Evolutionary conservation across 1,140 invertebrate genomes (phyloP).

Genomic region (Samia ricini): DNA sequence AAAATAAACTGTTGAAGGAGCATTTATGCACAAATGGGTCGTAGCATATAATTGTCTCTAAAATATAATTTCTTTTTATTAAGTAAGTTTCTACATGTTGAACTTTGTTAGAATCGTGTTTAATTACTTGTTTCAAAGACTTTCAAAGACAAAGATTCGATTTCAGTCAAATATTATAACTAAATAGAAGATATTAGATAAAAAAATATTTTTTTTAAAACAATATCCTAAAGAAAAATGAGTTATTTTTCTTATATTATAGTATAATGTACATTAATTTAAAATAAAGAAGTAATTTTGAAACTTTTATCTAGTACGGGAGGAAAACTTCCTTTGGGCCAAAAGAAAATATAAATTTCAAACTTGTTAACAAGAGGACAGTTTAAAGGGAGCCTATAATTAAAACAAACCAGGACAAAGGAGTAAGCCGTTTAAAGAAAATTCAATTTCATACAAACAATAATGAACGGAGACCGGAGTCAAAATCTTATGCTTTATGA

Average conservation of each 20-base stretch:
- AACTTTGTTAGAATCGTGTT: conserved; percentile 59
- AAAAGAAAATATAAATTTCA: conserved; percentile 9
- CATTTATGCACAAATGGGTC: conserved; percentile 61
- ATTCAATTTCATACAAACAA: conserved; percentile 38
- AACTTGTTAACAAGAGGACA: conserved; percentile 20
- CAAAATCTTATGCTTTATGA: neutral
- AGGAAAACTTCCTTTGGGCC: neutral
- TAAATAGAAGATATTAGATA: neutral
- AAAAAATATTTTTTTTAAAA: no score
- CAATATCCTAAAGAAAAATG: no score
- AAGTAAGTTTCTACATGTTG: conserved; percentile 57
- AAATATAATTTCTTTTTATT: conserved; percentile 67
- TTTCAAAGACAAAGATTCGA: conserved; percentile 7
- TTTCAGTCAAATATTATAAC: neutral
- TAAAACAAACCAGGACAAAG: conserved; percentile 33
- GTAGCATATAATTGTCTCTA: conserved; percentile 29
- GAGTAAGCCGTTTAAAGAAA: conserved; percentile 35
- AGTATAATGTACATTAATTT: no score
- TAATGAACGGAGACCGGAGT: conserved; percentile 22
- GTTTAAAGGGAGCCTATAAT: conserved; percentile 27
- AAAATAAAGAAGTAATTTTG: neutral
- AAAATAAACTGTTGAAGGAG: conserved; percentile 64
- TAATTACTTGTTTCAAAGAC: conserved; percentile 49
- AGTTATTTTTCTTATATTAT: no score
- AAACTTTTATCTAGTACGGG: neutral